Conservation (phyloP, 2,797 vertebrate species). For the Hemibagrus guttatus region DNA sequence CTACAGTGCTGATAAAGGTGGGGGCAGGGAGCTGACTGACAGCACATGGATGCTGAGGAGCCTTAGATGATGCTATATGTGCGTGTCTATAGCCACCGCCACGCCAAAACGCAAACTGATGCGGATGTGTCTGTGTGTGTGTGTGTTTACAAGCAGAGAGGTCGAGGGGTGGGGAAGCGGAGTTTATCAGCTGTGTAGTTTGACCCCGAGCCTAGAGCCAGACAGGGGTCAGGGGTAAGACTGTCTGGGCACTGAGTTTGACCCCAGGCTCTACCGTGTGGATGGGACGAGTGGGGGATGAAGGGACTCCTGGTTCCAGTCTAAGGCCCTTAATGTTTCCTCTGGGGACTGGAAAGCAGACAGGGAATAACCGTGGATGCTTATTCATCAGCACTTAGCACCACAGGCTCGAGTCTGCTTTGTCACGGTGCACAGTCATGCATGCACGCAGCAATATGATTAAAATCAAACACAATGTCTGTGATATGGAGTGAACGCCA, state of each 20-base stretch:
- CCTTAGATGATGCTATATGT: constrained; percentile 27
- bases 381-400: constrained; percentile 50
- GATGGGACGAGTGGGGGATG: constrained; percentile 51
- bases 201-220: constrained; percentile 77
- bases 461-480: constrained; percentile 34
- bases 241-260: constrained; percentile 78
- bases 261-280: constrained; percentile 67
- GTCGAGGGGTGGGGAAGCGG: constrained; percentile 43
- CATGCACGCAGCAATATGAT: constrained; percentile 52
- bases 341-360: constrained; percentile 79
- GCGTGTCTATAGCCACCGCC: constrained; percentile 23
- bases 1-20: constrained; percentile 3
- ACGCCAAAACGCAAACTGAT: constrained; percentile 8
- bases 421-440: constrained; percentile 70
- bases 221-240: constrained; percentile 75
- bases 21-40: constrained; percentile 40
- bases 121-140: constrained; percentile 3
- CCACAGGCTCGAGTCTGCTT: constrained; percentile 63
- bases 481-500: neutral
- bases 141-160: constrained; percentile 46
- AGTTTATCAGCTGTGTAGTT: constrained; percentile 70
- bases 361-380: constrained; percentile 72
- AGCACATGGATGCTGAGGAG: constrained; percentile 14
- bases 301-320: constrained; percentile 54
- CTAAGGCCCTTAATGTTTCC: constrained; percentile 77